Evolutionary conservation across 1,140 invertebrate genomes (phyloP).

Genomic region (Antheraea pernyi): DNA sequence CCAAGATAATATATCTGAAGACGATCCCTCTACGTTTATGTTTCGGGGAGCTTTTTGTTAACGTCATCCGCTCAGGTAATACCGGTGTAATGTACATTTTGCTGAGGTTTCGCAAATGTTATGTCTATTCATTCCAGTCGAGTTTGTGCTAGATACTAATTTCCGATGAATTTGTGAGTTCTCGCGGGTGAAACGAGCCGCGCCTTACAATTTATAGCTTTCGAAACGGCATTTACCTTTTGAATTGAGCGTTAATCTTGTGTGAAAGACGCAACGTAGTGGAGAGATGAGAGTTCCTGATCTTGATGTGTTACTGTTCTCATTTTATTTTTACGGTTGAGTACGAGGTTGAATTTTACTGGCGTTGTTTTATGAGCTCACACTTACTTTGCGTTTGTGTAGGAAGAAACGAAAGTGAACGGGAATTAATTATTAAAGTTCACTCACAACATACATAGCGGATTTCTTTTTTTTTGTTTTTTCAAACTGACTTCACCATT

Average conservation of each 20-base stretch:
- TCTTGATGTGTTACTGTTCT: conserved; percentile 31
- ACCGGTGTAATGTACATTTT: conserved; percentile 19
- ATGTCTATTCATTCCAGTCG: conserved; percentile 31
- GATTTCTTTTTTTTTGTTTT: no score
- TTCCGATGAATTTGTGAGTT: conserved; percentile 73
- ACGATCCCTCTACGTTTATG: background rate
- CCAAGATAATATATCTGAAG: background rate
- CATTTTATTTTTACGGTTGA: conserved; percentile 11
- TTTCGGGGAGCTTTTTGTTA: conserved; percentile 3
- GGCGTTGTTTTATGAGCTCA: background rate
- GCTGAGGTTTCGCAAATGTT: conserved; percentile 26
- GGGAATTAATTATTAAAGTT: background rate
- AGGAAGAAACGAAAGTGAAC: background rate
- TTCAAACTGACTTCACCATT: no score
- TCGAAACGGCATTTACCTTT: conserved; percentile 71
- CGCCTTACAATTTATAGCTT: conserved; percentile 71
- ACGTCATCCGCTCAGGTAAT: conserved; percentile 8
- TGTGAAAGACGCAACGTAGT: conserved; percentile 59
- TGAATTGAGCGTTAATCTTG: conserved; percentile 76
- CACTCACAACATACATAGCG: no score
- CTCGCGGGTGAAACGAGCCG: conserved; percentile 68
- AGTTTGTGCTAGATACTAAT: conserved; percentile 55
- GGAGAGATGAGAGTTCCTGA: conserved; percentile 38
- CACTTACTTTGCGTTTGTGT: background rate
- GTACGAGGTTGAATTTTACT: conserved; percentile 9